A percentile compares a stretch with the other conserved stretches of the same genome.
phyloP scores from a whole-genome alignment of 2,888 invertebrate species.

The Deroplatys truncata region DNA sequence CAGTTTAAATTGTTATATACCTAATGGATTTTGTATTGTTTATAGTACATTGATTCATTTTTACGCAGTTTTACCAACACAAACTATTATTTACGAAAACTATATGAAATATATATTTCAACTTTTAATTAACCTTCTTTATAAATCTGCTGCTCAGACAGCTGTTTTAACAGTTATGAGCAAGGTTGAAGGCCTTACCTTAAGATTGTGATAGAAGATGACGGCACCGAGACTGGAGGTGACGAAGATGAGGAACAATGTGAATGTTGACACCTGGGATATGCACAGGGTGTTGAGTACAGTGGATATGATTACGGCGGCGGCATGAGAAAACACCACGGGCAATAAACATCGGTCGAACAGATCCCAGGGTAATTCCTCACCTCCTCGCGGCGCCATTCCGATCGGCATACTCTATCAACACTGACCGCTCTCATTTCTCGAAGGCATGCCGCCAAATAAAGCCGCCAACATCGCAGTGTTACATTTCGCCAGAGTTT shows the following conservation, averaged over 20 bases:
- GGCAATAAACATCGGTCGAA: conserved; percentile 71
- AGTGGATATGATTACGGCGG: conserved; percentile 70
- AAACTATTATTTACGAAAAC: no score
- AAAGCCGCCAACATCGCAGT: not conserved
- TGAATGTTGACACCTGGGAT: conserved; percentile 71
- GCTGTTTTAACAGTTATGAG: no score
- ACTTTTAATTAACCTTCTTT: no score
- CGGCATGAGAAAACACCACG: conserved; percentile 73
- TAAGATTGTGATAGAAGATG: conserved; percentile 72
- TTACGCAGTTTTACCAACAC: no score
- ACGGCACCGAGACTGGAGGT: conserved; percentile 70
- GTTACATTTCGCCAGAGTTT: not conserved
- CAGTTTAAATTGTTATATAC: no score
- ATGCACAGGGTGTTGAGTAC: conserved; percentile 67
- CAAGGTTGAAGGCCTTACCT: conserved; percentile 52
- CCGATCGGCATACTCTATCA: not conserved
- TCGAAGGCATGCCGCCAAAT: not conserved
- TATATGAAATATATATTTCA: no score
- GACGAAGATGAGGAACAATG: conserved; percentile 72
- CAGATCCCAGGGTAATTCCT: conserved; percentile 55
- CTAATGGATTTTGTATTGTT: no score
- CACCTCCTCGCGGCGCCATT: conserved; percentile 26
- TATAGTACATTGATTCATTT: no score
- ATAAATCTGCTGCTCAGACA: no score
- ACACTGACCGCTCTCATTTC: not conserved